A percentile compares a stretch with the other conserved stretches of the same genome.
These are phyloP conservation scores for Campylomormyrus tamandua DNA, from an alignment of 2,113 vertebrate genomes.

Conservation along the genomic window DNA sequence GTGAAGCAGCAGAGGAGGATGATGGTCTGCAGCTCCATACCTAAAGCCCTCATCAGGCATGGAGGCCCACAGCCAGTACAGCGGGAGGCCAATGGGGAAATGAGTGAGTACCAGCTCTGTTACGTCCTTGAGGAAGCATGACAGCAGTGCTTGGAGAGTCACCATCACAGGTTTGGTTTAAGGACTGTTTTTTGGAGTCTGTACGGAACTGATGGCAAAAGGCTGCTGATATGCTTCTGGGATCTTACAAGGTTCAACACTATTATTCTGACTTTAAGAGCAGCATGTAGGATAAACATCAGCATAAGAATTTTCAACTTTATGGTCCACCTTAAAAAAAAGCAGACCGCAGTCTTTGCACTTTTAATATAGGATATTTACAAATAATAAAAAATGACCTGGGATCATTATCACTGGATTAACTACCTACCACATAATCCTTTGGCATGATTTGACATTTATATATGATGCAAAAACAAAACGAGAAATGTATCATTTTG, in stretches of 20 bases:
- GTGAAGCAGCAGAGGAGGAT: conserved; percentile 72
- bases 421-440: neutral
- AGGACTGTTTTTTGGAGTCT: neutral
- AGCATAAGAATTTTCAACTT: neutral
- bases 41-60: conserved; percentile 33
- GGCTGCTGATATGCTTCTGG: neutral
- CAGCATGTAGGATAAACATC: neutral
- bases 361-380: neutral
- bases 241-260: neutral
- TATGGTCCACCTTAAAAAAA: neutral
- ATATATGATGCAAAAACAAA: neutral
- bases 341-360: neutral
- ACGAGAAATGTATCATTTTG: neutral
- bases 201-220: neutral
- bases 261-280: neutral
- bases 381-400: neutral
- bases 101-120: conserved; percentile 39
- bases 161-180: neutral
- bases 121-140: neutral
- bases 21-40: conserved; percentile 48
- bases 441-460: neutral
- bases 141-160: neutral
- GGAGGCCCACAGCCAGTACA: neutral
- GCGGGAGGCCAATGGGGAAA: neutral
- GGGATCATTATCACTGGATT: neutral